A percentile compares a stretch with the other conserved stretches of the same genome.
Evolutionary conservation across 2,113 vertebrate genomes (phyloP).

Genomic region (Xyliphius kryptos): DNA sequence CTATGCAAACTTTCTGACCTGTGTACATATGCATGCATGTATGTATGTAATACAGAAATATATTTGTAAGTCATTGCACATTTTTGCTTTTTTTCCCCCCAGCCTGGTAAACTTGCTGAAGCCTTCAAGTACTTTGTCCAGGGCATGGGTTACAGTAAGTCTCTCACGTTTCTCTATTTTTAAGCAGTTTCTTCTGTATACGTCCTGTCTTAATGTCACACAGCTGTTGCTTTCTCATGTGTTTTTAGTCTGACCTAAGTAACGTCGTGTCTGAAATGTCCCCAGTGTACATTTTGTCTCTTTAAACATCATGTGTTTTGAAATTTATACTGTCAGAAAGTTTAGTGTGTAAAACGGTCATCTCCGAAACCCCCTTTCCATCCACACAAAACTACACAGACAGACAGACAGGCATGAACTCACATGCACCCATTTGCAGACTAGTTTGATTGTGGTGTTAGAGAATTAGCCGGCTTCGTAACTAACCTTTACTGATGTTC

Average conservation of each 20-base stretch:
- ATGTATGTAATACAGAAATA: no score
- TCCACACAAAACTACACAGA: neutral
- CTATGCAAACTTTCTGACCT: no score
- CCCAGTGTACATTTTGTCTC: slow-evolving; percentile 25
- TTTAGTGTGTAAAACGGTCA: slow-evolving; percentile 15
- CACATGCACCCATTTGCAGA: no score
- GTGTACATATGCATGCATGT: no score
- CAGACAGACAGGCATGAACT: neutral
- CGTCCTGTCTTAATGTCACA: neutral
- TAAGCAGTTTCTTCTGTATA: no score
- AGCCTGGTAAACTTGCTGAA: slow-evolving; percentile 71
- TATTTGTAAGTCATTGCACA: neutral
- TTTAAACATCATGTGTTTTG: slow-evolving; percentile 23
- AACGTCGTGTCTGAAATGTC: slow-evolving; percentile 14
- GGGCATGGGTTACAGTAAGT: slow-evolving; percentile 77
- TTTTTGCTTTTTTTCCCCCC: slow-evolving; percentile 19
- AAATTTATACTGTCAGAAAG: slow-evolving; percentile 23
- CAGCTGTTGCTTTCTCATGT: slow-evolving; percentile 4
- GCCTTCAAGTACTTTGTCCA: slow-evolving; percentile 76
- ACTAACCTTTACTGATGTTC: no score
- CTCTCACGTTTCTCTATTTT: neutral
- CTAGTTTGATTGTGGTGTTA: neutral
- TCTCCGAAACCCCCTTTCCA: slow-evolving; percentile 1
- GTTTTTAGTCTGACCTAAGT: slow-evolving; percentile 15
- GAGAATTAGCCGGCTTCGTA: neutral